Base-by-base conservation (phyloP, 2,888 invertebrate species). In the Ophioninae sp. region DNA sequence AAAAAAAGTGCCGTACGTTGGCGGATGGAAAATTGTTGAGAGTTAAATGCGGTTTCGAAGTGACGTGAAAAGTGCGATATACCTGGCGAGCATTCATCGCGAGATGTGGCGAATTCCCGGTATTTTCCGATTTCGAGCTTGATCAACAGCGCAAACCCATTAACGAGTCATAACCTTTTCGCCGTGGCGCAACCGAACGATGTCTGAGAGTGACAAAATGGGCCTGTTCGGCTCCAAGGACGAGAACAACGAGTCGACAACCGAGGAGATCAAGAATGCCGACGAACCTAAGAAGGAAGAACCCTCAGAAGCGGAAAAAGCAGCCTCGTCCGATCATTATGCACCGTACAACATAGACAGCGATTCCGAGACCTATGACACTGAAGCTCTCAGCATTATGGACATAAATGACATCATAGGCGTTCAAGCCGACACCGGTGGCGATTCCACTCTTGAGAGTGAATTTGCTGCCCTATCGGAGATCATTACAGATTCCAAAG, bases 401-500 rank as follows among this genome's bases (percentile, higher is more conserved):
- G 91, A 91, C 83, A 91, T 91, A 68, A 90, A 91, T 74, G 90
- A 89, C 79, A 91, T 91, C 23, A 91, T 91, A 39, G 90, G 91
- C 20, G 89, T 91, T 21, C 90, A 90, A 30, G 81, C 86, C 1
- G 87, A 87, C 44, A 85, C 88, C 0, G 88, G 88, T 1, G 86
- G 86, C 8, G 92, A 92, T 62, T 91, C 90, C 20, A 91, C 92
- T 1, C 79, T 92, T 7, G 91, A 92, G 75, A 91, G 92, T 81
- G 89, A 92, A 86, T 90, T 93, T 69, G 90, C 90, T 74, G 90
- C 91, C 64, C 85, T 93, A 68, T 90, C 93, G 72, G 88, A 91
- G 79, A 89, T 93, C 67, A 92, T 91, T 67, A 90, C 89, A 5
- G 91, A 92, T 41, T 88, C 91, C 57, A 81, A 80, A 20, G 78